These are phyloP conservation scores for Procambarus virginalis DNA, from an alignment of 1,140 invertebrate species.

Conservation along the genomic window DNA sequence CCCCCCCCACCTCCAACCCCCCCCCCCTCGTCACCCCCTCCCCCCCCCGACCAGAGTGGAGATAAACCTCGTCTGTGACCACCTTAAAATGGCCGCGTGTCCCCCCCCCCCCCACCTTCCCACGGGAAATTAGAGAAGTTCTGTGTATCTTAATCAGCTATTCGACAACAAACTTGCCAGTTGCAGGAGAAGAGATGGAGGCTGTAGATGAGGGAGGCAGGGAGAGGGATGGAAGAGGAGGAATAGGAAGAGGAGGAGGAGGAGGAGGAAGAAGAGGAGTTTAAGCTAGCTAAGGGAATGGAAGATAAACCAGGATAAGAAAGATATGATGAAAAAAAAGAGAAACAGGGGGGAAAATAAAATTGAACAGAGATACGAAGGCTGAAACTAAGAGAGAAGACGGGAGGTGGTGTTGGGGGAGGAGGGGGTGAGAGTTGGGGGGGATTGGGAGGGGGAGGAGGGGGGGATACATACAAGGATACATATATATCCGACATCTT, in stretches of 20 bases:
- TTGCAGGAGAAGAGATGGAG: neutral
- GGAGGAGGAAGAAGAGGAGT: neutral
- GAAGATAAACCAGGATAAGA: neutral
- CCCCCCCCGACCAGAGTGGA: neutral
- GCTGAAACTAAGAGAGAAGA: neutral
- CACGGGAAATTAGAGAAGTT: slow-evolving; percentile 33
- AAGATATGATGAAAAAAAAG: neutral
- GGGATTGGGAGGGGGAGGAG: neutral
- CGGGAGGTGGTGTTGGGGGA: neutral
- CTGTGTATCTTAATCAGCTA: slow-evolving; percentile 36
- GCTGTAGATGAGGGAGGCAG: slow-evolving; percentile 3
- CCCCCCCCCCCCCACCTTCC: slow-evolving; percentile 3
- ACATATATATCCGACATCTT: neutral
- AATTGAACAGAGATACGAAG: neutral
- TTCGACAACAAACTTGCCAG: slow-evolving; percentile 21
- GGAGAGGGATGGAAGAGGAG: too few relatives aligned
- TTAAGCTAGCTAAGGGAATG: neutral
- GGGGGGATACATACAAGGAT: neutral
- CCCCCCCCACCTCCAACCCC: too few relatives aligned
- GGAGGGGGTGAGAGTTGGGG: neutral
- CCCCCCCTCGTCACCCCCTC: too few relatives aligned
- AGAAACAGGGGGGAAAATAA: neutral
- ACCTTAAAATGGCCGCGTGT: slow-evolving; percentile 18
- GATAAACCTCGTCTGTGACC: neutral
- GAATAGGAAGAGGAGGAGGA: neutral